A percentile compares a stretch with the other conserved stretches of the same genome.
Evolutionary conservation across 2,797 vertebrate genomes (phyloP).

Genomic region (Gila robusta): DNA sequence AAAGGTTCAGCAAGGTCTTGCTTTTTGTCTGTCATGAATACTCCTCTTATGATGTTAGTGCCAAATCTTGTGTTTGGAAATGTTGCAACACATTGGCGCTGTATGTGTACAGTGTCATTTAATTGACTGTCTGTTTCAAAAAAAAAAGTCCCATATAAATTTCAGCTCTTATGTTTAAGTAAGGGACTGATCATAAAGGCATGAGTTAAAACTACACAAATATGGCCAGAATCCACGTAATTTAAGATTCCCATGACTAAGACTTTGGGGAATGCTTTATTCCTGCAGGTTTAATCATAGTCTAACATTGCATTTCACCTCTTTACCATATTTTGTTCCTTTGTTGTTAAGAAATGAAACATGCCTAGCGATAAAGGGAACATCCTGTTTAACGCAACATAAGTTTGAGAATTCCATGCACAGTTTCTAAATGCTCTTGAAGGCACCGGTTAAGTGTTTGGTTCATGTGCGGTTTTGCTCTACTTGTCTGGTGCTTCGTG

Average conservation of each 20-base stretch:
- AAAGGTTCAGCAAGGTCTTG: slow-evolving; percentile 67
- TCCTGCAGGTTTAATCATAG: slow-evolving; percentile 71
- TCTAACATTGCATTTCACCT: slow-evolving; percentile 68
- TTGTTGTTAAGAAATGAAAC: slow-evolving; percentile 34
- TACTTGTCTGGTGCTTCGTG: slow-evolving; percentile 7
- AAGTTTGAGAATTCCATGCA: neutral
- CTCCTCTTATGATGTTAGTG: slow-evolving; percentile 45
- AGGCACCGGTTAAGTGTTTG: neutral
- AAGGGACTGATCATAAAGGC: slow-evolving; percentile 70
- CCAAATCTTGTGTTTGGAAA: slow-evolving; percentile 58
- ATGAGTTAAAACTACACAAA: slow-evolving; percentile 70
- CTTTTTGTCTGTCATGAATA: slow-evolving; percentile 62
- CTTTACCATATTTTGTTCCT: slow-evolving; percentile 52
- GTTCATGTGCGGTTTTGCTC: neutral
- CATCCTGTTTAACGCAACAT: neutral
- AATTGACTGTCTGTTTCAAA: slow-evolving; percentile 46
- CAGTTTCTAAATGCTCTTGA: slow-evolving; percentile 12
- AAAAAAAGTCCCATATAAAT: slow-evolving; percentile 70
- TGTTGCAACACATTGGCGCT: slow-evolving; percentile 14
- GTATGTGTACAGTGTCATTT: neutral
- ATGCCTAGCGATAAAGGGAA: neutral
- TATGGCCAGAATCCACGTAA: slow-evolving; percentile 51
- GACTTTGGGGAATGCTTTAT: slow-evolving; percentile 64
- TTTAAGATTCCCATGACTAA: slow-evolving; percentile 67
- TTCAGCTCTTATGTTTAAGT: slow-evolving; percentile 72